phyloP scores from a whole-genome alignment of 2,113 vertebrate species.

The Trachemys scripta region DNA sequence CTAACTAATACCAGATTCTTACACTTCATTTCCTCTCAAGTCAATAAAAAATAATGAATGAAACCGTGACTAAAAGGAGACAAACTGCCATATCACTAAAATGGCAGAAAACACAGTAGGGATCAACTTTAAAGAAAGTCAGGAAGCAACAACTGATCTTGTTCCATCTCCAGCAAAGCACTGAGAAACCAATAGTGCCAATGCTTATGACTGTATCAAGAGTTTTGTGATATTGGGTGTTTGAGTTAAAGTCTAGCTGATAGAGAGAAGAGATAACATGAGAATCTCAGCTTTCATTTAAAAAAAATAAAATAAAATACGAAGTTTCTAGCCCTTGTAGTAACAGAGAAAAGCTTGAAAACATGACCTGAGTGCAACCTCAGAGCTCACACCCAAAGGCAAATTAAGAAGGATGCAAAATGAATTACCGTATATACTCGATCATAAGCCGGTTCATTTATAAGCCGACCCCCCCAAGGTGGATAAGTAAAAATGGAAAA shows the following conservation, averaged over 20 bases:
- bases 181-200: not conserved
- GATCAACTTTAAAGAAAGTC: slow-evolving; percentile 4
- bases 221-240: rapidly evolving
- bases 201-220: not conserved
- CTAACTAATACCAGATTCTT: not conserved
- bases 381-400: not conserved
- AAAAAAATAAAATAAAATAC: not conserved
- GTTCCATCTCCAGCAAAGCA: not conserved
- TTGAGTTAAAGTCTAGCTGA: not conserved
- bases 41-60: not conserved
- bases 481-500: no score
- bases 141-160: not conserved
- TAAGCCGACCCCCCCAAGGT: no score
- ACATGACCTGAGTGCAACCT: rapidly evolving
- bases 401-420: not conserved
- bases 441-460: no score
- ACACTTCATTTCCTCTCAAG: not conserved
- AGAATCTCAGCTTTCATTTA: not conserved
- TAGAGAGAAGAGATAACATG: not conserved
- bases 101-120: not conserved
- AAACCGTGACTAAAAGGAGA: not conserved
- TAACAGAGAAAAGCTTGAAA: not conserved
- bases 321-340: not conserved
- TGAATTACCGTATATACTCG: not conserved
- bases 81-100: not conserved